These are phyloP conservation scores for Laspeyria flexula DNA, from an alignment of 2,888 invertebrate species.

Conservation along the genomic window DNA sequence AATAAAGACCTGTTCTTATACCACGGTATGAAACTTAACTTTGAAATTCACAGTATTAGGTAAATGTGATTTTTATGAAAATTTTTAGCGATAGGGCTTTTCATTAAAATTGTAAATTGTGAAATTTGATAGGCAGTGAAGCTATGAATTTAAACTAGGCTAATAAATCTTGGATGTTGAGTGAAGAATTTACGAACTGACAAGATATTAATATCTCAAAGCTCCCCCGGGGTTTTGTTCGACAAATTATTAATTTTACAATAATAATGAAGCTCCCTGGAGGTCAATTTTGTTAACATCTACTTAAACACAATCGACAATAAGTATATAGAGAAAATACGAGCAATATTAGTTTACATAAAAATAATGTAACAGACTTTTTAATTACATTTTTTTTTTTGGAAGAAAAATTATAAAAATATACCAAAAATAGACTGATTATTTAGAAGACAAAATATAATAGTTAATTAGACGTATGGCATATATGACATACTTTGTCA, in stretches of 20 bases:
- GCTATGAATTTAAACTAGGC: slow-evolving; percentile 28
- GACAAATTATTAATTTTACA: slow-evolving; percentile 64
- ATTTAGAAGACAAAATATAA: too few species aligned
- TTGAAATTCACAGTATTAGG: not conserved
- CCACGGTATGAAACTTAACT: too few species aligned
- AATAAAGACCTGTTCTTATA: too few species aligned
- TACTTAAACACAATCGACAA: not conserved
- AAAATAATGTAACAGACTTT: too few species aligned
- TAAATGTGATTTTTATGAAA: slow-evolving; percentile 2
- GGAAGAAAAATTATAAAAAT: too few species aligned
- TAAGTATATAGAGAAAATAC: too few species aligned
- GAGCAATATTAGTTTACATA: too few species aligned
- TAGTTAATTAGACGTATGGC: too few species aligned
- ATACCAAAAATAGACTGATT: too few species aligned
- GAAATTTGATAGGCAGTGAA: slow-evolving; percentile 20
- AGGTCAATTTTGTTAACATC: slow-evolving; percentile 14
- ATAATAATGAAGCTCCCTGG: slow-evolving; percentile 47
- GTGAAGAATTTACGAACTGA: slow-evolving; percentile 69
- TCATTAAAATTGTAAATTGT: slow-evolving; percentile 2
- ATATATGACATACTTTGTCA: too few species aligned
- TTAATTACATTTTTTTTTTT: too few species aligned
- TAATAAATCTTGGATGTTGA: slow-evolving; percentile 42
- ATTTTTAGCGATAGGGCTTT: slow-evolving; percentile 1
- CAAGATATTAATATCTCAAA: slow-evolving; percentile 59
- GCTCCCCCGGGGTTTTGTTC: slow-evolving; percentile 47